Percentiles rank a stretch among this genome's conserved stretches.
Evolutionary conservation across 2,888 invertebrate genomes (phyloP).

Genomic region (Aplocera efformata): DNA sequence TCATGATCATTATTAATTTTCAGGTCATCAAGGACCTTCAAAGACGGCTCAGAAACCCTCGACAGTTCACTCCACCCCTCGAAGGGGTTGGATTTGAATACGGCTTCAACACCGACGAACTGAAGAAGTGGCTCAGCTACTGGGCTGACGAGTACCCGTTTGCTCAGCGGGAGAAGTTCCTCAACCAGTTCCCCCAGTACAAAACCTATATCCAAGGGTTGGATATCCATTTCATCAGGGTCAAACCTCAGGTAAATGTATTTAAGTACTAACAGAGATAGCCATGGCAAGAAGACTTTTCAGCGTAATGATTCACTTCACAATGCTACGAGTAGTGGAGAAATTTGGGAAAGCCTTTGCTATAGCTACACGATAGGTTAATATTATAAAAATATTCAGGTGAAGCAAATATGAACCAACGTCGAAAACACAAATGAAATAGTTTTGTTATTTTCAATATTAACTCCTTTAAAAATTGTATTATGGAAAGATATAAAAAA

Average conservation of each 20-base stretch:
- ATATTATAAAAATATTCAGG: too few relatives aligned
- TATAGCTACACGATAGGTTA: too few relatives aligned
- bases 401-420: too few relatives aligned
- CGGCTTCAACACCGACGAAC: constrained; percentile 86
- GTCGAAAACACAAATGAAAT: too few relatives aligned
- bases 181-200: constrained; percentile 88
- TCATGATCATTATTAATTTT: constrained; percentile 14
- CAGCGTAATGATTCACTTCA: too few relatives aligned
- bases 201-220: constrained; percentile 87
- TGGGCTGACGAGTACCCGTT: constrained; percentile 88
- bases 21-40: constrained; percentile 57
- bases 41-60: constrained; percentile 46
- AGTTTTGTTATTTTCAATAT: too few relatives aligned
- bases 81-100: constrained; percentile 88
- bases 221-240: constrained; percentile 86
- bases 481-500: too few relatives aligned
- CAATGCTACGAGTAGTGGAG: too few relatives aligned
- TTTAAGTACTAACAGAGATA: background rate
- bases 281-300: constrained; percentile 5
- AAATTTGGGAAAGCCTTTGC: too few relatives aligned
- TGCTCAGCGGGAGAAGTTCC: constrained; percentile 79
- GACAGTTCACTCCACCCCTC: constrained; percentile 74
- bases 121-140: constrained; percentile 83
- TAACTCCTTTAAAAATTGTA: too few relatives aligned
- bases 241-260: constrained; percentile 75